Percentiles rank a stretch among this genome's conserved stretches.
phyloP scores from a whole-genome alignment of 2,113 vertebrate genomes.

The Cichladusa arquata region DNA sequence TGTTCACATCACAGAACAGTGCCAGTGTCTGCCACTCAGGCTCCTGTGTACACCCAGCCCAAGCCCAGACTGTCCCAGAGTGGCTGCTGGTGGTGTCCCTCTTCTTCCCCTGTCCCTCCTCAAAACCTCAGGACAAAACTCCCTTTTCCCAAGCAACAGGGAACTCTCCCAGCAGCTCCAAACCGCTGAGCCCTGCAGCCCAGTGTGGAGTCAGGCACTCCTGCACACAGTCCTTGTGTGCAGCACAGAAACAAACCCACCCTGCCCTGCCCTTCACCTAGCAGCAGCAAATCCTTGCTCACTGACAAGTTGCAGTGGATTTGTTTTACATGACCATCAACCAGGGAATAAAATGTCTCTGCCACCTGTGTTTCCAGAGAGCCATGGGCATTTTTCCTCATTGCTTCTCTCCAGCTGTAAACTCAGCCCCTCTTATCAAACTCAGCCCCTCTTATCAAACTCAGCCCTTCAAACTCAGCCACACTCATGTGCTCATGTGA shows the following conservation, averaged over 20 bases:
- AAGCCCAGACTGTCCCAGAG: accelerated
- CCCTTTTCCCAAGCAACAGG: neutral
- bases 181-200: accelerated
- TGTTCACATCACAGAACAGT: neutral
- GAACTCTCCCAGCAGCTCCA: neutral
- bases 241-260: neutral
- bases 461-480: neutral
- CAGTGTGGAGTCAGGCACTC: neutral
- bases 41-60: neutral
- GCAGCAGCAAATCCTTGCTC: neutral
- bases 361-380: neutral
- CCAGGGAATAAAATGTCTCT: neutral
- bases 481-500: accelerated
- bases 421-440: neutral
- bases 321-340: neutral
- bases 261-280: neutral
- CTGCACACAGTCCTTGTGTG: neutral
- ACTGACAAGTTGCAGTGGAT: neutral
- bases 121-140: neutral
- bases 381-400: neutral
- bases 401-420: neutral
- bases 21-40: neutral
- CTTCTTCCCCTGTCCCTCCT: neutral
- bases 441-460: neutral
- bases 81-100: neutral